A percentile compares a stretch with the other conserved stretches of the same genome.
Evolutionary conservation across 2,888 invertebrate genomes (phyloP).

Genomic region (Lochmaea crataegi): DNA sequence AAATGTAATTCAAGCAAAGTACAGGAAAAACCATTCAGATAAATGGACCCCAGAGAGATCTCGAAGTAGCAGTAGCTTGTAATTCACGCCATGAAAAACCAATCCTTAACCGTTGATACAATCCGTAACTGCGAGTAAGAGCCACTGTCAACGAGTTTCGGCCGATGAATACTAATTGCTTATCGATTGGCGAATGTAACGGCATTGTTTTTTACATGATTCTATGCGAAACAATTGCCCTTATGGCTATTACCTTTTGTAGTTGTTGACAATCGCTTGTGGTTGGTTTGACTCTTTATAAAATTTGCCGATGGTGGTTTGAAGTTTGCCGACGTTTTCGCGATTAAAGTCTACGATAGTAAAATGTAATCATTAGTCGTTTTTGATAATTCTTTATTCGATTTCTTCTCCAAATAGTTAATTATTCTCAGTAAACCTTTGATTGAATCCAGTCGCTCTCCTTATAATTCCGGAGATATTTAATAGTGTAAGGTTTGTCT

Average conservation of each 20-base stretch:
- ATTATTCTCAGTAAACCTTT: too few relatives aligned
- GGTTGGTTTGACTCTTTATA: conserved; percentile 20
- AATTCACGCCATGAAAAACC: conserved; percentile 18
- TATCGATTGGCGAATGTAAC: conserved; percentile 44
- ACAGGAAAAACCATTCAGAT: too few relatives aligned
- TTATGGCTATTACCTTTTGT: conserved; percentile 25
- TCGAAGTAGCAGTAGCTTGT: neutral
- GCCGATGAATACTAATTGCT: conserved; percentile 54
- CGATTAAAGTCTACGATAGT: neutral
- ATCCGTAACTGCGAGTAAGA: conserved; percentile 34
- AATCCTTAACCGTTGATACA: conserved; percentile 27
- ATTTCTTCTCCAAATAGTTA: too few relatives aligned
- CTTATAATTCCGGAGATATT: conserved; percentile 8
- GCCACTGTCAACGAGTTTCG: conserved; percentile 51
- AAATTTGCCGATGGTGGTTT: conserved; percentile 17
- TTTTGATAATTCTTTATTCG: too few relatives aligned
- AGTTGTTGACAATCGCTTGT: conserved; percentile 13
- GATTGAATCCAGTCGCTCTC: neutral
- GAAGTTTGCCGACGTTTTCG: conserved; percentile 9
- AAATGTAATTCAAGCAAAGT: too few relatives aligned
- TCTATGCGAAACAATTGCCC: conserved; percentile 28
- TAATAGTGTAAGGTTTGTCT: conserved; percentile 32
- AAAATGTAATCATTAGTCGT: too few relatives aligned
- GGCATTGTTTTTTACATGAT: conserved; percentile 25
- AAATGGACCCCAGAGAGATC: neutral